These are phyloP conservation scores for Molossus molossus DNA, from an alignment of 2,797 vertebrate species.

Conservation along the genomic window DNA sequence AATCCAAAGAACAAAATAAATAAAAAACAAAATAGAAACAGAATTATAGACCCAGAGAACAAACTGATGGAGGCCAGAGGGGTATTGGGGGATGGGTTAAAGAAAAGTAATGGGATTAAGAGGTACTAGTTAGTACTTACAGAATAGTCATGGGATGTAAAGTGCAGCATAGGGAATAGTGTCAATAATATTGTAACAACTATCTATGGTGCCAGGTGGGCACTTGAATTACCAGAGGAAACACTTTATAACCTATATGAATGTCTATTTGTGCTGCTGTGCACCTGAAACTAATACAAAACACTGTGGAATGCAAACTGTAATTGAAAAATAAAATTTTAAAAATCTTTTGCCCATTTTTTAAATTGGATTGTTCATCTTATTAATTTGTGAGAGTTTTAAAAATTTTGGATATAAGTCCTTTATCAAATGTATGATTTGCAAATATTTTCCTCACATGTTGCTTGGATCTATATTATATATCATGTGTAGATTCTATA, in stretches of 20 bases:
- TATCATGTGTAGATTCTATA: not conserved
- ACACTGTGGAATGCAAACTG: not conserved
- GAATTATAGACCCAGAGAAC: not conserved
- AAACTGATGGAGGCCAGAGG: not conserved
- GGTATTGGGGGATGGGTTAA: not conserved
- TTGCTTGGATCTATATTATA: not conserved
- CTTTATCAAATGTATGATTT: constrained; percentile 30
- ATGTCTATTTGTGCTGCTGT: not conserved
- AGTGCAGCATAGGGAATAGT: not conserved
- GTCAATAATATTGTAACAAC: not conserved
- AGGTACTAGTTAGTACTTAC: not conserved
- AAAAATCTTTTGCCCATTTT: not conserved
- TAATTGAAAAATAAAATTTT: not conserved
- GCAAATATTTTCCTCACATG: constrained; percentile 18
- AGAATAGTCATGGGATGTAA: not conserved
- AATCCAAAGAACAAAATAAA: not conserved
- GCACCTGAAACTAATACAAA: not conserved
- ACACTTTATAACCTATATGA: not conserved
- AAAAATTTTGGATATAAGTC: not conserved
- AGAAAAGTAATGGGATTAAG: not conserved
- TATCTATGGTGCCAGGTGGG: not conserved
- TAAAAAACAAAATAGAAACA: not conserved
- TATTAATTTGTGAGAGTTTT: constrained; percentile 7
- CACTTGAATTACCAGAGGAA: not conserved
- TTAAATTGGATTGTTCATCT: not conserved